Conservation (phyloP, 2,113 vertebrate species). For the Holacanthus passer region DNA sequence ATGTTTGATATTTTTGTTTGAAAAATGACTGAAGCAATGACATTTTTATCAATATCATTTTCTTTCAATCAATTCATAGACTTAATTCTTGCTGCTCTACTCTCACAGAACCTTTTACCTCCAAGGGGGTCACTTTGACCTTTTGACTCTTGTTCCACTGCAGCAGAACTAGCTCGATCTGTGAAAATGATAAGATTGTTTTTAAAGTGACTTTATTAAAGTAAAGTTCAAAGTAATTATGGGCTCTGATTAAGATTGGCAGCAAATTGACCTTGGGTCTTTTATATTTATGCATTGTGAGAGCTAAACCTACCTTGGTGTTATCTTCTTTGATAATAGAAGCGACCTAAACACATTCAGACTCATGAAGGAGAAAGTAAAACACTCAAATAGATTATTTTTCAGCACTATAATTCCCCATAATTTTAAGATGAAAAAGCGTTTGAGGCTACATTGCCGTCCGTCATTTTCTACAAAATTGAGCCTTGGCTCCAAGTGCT, state of each 20-base stretch:
- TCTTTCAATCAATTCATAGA: too few species aligned
- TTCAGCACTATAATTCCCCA: too few species aligned
- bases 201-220: not conserved
- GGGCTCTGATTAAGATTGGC: not conserved
- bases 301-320: not conserved
- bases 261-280: not conserved
- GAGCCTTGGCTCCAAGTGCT: not conserved
- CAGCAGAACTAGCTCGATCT: not conserved
- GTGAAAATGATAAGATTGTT: not conserved
- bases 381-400: not conserved
- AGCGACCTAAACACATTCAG: not conserved
- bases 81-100: too few species aligned
- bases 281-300: not conserved
- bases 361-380: not conserved
- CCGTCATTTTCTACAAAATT: not conserved
- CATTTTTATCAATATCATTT: too few species aligned
- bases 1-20: too few species aligned
- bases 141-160: not conserved
- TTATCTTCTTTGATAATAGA: not conserved
- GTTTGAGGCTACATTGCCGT: not conserved
- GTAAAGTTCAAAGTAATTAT: not conserved
- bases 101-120: not conserved
- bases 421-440: not conserved
- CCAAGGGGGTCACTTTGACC: not conserved
- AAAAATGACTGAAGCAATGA: too few species aligned